phyloP scores from a whole-genome alignment of 2,797 vertebrate genomes.

The Prunella strophiata region DNA sequence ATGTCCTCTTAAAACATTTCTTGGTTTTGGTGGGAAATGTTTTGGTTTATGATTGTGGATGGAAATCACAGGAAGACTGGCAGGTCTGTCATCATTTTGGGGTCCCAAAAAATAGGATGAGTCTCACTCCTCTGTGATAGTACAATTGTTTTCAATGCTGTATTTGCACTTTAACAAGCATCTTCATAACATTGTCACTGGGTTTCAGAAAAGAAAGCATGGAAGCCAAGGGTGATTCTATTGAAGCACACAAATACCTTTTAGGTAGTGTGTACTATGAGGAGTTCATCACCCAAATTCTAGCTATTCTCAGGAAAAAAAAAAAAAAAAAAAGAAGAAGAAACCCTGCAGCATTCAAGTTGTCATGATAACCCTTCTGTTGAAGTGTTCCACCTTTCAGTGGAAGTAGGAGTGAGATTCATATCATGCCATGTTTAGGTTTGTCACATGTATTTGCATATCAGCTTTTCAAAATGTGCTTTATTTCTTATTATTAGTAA shows the following conservation, averaged over 20 bases:
- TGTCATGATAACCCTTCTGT: background rate
- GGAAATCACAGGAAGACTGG: background rate
- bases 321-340: background rate
- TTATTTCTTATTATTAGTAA: background rate
- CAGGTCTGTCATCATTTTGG: background rate
- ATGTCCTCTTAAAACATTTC: background rate
- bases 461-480: background rate
- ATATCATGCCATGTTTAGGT: background rate
- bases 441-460: background rate
- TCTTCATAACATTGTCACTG: background rate
- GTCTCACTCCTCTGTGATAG: background rate
- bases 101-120: background rate
- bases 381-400: background rate
- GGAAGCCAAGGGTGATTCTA: background rate
- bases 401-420: background rate
- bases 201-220: background rate
- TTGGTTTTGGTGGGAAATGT: background rate
- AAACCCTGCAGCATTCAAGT: background rate
- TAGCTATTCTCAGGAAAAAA: background rate
- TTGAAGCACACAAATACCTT: background rate
- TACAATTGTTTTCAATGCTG: background rate
- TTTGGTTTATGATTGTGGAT: background rate
- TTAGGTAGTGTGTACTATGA: background rate
- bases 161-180: background rate
- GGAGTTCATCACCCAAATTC: background rate